Evolutionary conservation across 1,140 invertebrate species (phyloP).

Genomic region (Tetragnatha versicolor): DNA sequence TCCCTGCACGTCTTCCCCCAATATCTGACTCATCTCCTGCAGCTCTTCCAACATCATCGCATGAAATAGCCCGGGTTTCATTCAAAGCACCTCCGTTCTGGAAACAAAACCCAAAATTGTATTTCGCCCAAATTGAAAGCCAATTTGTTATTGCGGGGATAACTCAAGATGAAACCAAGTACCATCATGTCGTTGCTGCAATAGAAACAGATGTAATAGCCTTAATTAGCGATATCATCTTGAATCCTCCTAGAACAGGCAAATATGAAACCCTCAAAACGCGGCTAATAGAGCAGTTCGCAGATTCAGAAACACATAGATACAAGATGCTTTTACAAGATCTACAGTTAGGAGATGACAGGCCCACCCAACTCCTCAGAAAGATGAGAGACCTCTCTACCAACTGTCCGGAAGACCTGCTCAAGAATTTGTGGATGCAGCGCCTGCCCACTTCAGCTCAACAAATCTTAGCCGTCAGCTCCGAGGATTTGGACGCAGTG

Average conservation of each 20-base stretch:
- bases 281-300: neutral
- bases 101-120: constrained; percentile 57
- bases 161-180: constrained; percentile 54
- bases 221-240: neutral
- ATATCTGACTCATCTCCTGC: neutral
- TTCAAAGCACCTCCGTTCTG: constrained; percentile 59
- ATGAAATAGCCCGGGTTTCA: neutral
- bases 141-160: constrained; percentile 56
- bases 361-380: neutral
- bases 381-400: neutral
- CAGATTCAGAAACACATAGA: neutral
- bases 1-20: too few relatives aligned
- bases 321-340: neutral
- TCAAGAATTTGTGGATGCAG: neutral
- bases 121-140: constrained; percentile 60
- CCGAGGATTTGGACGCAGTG: neutral
- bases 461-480: neutral
- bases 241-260: neutral
- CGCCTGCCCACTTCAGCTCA: neutral
- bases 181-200: constrained; percentile 17
- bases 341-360: neutral
- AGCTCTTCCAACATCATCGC: neutral
- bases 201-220: neutral
- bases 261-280: neutral
- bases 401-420: neutral